phyloP scores from a whole-genome alignment of 2,113 vertebrate species.

The Semicossyphus pulcher region DNA sequence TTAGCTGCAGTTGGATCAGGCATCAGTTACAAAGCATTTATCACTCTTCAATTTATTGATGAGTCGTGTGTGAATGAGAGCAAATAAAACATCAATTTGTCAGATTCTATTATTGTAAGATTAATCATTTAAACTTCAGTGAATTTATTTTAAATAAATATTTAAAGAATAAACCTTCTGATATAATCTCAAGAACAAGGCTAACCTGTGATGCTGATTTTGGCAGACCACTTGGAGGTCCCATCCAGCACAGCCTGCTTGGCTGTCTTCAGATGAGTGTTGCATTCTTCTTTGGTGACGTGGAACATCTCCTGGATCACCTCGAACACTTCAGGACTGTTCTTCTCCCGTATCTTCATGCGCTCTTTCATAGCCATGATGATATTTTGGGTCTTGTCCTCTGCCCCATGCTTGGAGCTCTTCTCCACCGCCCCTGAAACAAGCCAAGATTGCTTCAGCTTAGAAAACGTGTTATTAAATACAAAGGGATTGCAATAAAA shows the following conservation, averaged over 20 bases:
- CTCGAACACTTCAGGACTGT: slow-evolving; percentile 95
- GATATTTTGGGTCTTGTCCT: slow-evolving; percentile 98
- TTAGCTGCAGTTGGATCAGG: not conserved
- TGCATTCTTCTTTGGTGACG: slow-evolving; percentile 92
- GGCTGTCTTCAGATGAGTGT: slow-evolving; percentile 90
- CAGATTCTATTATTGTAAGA: not conserved
- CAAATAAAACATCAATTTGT: not conserved
- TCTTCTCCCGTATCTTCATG: slow-evolving; percentile 98
- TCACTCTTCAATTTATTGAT: not conserved
- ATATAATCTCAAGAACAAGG: not conserved
- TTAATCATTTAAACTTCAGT: too few species aligned
- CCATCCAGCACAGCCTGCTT: slow-evolving; percentile 97
- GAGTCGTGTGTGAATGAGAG: not conserved
- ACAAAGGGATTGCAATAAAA: not conserved
- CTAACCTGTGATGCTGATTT: slow-evolving; percentile 96
- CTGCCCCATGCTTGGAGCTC: slow-evolving; percentile 97
- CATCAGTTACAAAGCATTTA: not conserved
- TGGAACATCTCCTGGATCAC: slow-evolving; percentile 97
- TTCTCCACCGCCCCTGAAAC: slow-evolving; percentile 95
- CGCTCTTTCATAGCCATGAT: slow-evolving; percentile 98
- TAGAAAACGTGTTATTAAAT: not conserved
- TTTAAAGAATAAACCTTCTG: not conserved
- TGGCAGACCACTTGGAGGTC: slow-evolving; percentile 99
- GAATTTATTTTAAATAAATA: not conserved
- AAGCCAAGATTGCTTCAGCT: not conserved